Conservation (phyloP, 2,888 invertebrate species). For the Tinea pellionella region DNA sequence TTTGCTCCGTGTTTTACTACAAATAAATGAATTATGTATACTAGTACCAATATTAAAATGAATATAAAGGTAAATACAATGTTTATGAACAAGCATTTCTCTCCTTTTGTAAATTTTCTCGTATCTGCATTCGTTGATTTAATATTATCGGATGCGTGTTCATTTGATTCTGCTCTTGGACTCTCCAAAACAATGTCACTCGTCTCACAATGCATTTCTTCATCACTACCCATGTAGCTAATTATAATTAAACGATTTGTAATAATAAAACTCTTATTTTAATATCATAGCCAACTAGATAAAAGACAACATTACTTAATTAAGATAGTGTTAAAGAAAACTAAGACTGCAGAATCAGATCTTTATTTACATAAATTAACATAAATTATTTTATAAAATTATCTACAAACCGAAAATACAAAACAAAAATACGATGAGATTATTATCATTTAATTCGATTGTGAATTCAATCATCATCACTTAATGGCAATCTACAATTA, state of each 20-base stretch:
- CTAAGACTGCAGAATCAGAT: background rate
- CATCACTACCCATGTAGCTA: background rate
- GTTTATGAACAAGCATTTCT: slow-evolving; percentile 45
- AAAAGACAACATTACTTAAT: background rate
- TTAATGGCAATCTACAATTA: slow-evolving; percentile 6
- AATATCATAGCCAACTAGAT: background rate
- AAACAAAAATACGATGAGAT: background rate
- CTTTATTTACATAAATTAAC: slow-evolving; percentile 4
- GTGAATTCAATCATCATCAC: slow-evolving; percentile 1
- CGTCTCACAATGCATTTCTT: background rate
- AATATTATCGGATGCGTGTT: background rate
- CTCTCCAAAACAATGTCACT: background rate
- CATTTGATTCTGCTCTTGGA: background rate
- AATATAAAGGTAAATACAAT: slow-evolving; percentile 32
- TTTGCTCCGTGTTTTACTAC: slow-evolving; percentile 27
- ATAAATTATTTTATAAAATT: background rate
- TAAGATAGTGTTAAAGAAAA: background rate
- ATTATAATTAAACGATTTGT: background rate
- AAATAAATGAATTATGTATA: slow-evolving; percentile 36
- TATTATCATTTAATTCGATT: background rate
- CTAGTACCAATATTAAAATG: slow-evolving; percentile 26
- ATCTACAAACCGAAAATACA: background rate
- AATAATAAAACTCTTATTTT: background rate
- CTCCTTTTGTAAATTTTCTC: slow-evolving; percentile 34
- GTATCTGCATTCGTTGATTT: background rate